Percentiles rank a stretch among this genome's conserved stretches.
Evolutionary conservation across 2,797 vertebrate genomes (phyloP).

Genomic region (Acanthornis magna): DNA sequence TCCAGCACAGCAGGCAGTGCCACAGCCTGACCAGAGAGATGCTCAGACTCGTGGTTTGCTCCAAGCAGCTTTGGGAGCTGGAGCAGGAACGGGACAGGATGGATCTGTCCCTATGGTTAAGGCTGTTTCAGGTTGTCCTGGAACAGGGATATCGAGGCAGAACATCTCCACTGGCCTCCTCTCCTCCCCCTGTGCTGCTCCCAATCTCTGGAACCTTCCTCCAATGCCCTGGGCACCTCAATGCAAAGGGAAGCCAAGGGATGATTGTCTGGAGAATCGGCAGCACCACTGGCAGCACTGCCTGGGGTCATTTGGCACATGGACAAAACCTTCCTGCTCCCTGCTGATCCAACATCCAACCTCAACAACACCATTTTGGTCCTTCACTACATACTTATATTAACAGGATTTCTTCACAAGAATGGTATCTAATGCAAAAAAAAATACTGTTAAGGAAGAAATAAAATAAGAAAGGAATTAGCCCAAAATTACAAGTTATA

Average conservation of each 20-base stretch:
- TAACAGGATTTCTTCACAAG: constrained; percentile 88
- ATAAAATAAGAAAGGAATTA: constrained; percentile 79
- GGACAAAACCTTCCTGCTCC: constrained; percentile 77
- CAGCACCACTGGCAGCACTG: constrained; percentile 72
- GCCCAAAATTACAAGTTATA: constrained; percentile 84
- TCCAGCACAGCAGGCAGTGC: background rate
- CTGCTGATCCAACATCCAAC: constrained; percentile 83
- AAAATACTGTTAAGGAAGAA: constrained; percentile 91
- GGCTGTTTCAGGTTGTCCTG: background rate
- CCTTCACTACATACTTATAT: constrained; percentile 94
- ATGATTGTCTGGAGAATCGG: constrained; percentile 86
- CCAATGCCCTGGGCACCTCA: background rate
- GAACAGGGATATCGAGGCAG: background rate
- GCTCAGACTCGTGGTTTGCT: background rate
- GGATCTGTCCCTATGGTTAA: background rate
- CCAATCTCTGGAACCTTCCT: background rate
- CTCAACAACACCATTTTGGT: constrained; percentile 89
- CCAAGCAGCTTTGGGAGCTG: background rate
- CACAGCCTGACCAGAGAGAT: background rate
- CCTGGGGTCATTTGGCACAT: constrained; percentile 88
- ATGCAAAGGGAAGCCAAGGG: constrained; percentile 71
- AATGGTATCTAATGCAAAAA: constrained; percentile 80
- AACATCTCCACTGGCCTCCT: background rate
- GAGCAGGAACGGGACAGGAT: background rate
- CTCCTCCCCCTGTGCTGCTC: background rate